Base-by-base conservation (phyloP, 2,888 invertebrate genomes). In the Trichopoda pennipes region DNA sequence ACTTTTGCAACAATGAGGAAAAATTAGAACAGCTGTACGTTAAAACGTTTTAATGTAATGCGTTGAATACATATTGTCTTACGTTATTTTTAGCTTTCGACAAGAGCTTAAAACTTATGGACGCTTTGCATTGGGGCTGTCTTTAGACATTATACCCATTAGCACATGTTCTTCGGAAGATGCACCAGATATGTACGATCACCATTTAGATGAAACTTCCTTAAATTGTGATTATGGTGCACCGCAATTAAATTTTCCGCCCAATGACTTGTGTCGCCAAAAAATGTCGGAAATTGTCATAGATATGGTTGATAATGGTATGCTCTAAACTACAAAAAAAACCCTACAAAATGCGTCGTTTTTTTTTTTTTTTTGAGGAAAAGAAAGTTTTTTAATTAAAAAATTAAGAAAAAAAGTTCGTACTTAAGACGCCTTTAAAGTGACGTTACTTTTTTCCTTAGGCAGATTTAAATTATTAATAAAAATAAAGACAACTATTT, bases 91-190 rank as follows among this genome's bases (percentile, higher is more conserved):
- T 85, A 95, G 95, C 87, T 91, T 95, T 83, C 92, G 92, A 79
- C 92, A 92, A 42, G 95, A 95, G 85, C 93, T 95, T 86, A 92
- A 93, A 85, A 91, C 93, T 16, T 93, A 93, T 85, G 93, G 94
- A 9, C 92, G 92, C 58, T 95, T 94, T 85, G 95, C 94, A 0
- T 92, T 95, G 3, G 95, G 95, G 1, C 89, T 94, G 12, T 94
- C 95, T 0, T 86, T 95, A 84, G 95, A 95, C 86, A 95, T 95
- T 90, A 93, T 94, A 83, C 95, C 95, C 1, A 95, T 95, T 61
- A 94, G 90, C 88, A 95, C 93, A 0, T 95, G 95, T 80, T 93
- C 94, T 66, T 94, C 94, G 61, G 93, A 94, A 70, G 94, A 95
- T 87, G 95, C 95, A 0, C 95, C 95, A 0, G 94, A 95, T 86